These are phyloP conservation scores for Nymphalis urticae DNA, from an alignment of 2,888 invertebrate species.

Conservation along the genomic window DNA sequence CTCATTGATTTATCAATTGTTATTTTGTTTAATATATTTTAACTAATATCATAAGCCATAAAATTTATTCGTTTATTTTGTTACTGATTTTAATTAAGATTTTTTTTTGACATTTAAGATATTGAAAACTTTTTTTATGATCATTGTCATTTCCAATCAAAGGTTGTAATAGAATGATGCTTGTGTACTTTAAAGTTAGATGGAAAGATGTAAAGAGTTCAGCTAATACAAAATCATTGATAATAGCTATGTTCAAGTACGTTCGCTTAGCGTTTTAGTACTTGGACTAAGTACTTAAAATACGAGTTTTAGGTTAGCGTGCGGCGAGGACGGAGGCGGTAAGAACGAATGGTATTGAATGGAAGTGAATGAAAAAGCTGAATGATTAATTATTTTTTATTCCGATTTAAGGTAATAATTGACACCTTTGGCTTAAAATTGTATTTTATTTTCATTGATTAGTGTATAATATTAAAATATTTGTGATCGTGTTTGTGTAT, in stretches of 20 bases:
- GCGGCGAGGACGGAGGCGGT: slow-evolving; percentile 43
- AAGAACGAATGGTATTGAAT: slow-evolving; percentile 9
- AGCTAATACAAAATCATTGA: slow-evolving; percentile 24
- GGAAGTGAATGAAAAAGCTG: slow-evolving; percentile 9
- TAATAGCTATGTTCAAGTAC: slow-evolving; percentile 28
- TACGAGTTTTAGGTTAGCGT: slow-evolving; percentile 43
- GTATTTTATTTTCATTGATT: neutral
- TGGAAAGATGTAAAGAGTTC: neutral
- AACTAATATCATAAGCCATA: too few relatives aligned
- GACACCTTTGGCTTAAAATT: neutral
- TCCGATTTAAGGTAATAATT: neutral
- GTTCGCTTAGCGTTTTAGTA: slow-evolving; percentile 29
- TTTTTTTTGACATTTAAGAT: too few relatives aligned
- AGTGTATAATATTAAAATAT: neutral
- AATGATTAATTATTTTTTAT: neutral
- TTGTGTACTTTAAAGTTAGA: neutral
- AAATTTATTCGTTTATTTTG: too few relatives aligned
- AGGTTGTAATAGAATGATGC: too few relatives aligned
- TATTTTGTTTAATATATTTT: too few relatives aligned
- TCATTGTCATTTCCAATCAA: too few relatives aligned
- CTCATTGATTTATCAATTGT: too few relatives aligned
- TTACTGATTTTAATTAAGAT: too few relatives aligned
- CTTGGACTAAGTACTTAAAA: slow-evolving; percentile 33
- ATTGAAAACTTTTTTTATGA: too few relatives aligned
- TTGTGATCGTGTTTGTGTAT: neutral